Evolutionary conservation across 2,888 invertebrate genomes (phyloP), one percentile per base, ranked within the genome.

Genomic region (Zygaena filipendulae): DNA sequence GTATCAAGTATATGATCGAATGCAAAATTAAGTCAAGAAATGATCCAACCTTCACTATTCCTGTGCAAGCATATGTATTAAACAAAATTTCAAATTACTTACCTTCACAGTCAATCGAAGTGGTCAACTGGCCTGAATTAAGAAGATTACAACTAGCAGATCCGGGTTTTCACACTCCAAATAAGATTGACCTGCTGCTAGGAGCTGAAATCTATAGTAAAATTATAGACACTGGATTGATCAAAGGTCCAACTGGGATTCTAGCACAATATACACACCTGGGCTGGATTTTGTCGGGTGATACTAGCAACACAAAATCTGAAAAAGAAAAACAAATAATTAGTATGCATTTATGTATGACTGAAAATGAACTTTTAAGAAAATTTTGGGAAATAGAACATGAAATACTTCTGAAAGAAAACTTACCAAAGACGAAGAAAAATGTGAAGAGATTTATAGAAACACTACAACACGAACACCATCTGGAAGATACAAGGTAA

Each of bases 231-330:
- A 35, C 35, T 12, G 45, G 42, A 1, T 10, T 47, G 3, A 30
- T 26, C 4, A 39, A 33, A 16, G 21, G 32, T 22, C 33, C 34
- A 3, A n/a, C 11, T 13, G 4, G 41, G 42, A 2, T 29, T n/a
- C 16, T 39, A 9, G 45, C 43, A 3, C 48, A 50, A 30, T 24
- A 35, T 7, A 45, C 48, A 1, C 27, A 4, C 2, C 29, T 48
- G 2, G 46, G 45, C 0, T 49, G 48, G 47, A 38, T 48, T 11
- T 6, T 48, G 3, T 46, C 43, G 0, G 50, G 42, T 2, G 23
- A 19, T n/a, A n/a, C n/a, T n/a, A n/a, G n/a, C n/a, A 5, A n/a
- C n/a, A n/a, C n/a, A n/a, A n/a, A n/a, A n/a, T n/a, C n/a, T n/a
- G n/a, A n/a, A n/a, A n/a, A n/a, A n/a, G n/a, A n/a, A n/a, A n/a